Evolutionary conservation across 2,888 invertebrate species (phyloP), one percentile per base, ranked within the genome.

Genomic region (Ormyrus pomaceus): DNA sequence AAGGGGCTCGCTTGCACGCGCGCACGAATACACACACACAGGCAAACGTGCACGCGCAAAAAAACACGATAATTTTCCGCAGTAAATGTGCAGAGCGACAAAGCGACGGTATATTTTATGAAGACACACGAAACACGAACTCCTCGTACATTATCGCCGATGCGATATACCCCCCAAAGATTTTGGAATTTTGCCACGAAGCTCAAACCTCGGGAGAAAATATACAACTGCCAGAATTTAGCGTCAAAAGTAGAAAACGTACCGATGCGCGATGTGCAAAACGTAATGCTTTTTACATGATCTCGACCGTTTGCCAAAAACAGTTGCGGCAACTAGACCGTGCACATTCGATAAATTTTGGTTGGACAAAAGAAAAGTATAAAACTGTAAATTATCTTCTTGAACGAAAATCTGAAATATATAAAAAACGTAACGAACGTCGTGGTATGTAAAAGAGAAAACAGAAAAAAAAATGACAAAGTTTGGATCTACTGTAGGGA

Each of bases 401-500:
- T 34, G 4, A 4, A 45, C 59, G 59, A 13, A 6, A 66, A 45
- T 11, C n/a, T 19, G n/a, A 19, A 53, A 58, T 34, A 48, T n/a
- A 13, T 11, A 4, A 56, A 5, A 5, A 58, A 2, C 3, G n/a
- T 48, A 70, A 48, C 7, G 6, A 46, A 19, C 50, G 45, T 4
- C 45, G 34, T 34, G 34, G 34, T n/a, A 65, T 3, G 19, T 48
- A 6, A 58, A 51, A 72, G 68, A 84, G 45, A 61, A 75, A 45
- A 66, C n/a, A 34, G 10, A 59, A 59, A 59, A 19, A 19, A 73
- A 50, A 81, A 72, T 82, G 69, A 82, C 75, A 79, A 82, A 73
- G 81, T 88, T 88, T 90, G 87, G 87, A 88, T 90, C 87, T 88
- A 88, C 88, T 88, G 83, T 89, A 90, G 90, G 90, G 87, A 90